These are phyloP conservation scores for Tholera decimalis DNA, from an alignment of 2,888 invertebrate species.

Conservation along the genomic window DNA sequence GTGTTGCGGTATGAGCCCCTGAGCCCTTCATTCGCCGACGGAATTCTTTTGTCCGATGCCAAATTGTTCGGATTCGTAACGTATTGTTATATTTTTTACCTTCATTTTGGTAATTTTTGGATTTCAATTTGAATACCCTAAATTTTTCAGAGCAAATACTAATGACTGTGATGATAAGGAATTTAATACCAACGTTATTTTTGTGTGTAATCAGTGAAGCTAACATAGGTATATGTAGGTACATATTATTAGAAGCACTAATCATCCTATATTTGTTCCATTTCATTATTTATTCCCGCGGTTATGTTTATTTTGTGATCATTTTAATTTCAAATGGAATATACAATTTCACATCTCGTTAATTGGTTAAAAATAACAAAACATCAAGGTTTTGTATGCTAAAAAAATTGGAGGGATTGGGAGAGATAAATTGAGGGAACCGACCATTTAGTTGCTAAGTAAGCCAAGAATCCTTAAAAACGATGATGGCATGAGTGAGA, in stretches of 20 bases:
- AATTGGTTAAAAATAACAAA: background rate
- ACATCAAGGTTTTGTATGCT: background rate
- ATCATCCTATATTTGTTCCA: constrained; percentile 14
- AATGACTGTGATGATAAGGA: constrained; percentile 4
- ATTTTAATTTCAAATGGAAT: background rate
- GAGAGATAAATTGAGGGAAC: too few species aligned
- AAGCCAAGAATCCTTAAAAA: too few species aligned
- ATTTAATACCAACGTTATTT: constrained; percentile 18
- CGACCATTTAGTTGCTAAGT: too few species aligned
- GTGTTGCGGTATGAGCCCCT: constrained; percentile 44
- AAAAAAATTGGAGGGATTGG: too few species aligned
- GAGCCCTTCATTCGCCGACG: constrained; percentile 20
- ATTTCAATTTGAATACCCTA: constrained; percentile 19
- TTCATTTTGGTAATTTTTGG: constrained; percentile 31
- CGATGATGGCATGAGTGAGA: too few species aligned
- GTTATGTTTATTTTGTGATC: constrained; percentile 3
- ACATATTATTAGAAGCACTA: background rate
- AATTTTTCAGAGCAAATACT: constrained; percentile 2
- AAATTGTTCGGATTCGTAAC: constrained; percentile 46
- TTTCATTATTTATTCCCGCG: constrained; percentile 10
- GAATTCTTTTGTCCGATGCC: constrained; percentile 53
- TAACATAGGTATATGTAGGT: background rate
- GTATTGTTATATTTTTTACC: constrained; percentile 39
- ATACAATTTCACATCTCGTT: constrained; percentile 2
- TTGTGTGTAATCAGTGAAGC: background rate